phyloP scores from a whole-genome alignment of 2,888 invertebrate genomes.

The Autographa pulchrina region DNA sequence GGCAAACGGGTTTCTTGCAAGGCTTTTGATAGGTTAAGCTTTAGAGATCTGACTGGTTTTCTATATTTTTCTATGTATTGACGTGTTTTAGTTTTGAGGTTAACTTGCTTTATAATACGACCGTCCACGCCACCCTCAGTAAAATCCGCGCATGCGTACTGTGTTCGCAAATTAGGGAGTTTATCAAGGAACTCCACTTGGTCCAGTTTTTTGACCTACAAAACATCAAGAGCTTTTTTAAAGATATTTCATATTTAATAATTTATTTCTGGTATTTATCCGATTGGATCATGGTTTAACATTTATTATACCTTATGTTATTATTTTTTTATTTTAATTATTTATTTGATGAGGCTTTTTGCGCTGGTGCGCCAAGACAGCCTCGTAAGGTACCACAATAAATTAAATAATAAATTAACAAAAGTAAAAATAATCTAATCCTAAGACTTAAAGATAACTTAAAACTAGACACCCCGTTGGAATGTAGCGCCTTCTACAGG shows the following conservation, averaged over 20 bases:
- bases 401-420: too few species aligned
- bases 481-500: too few species aligned
- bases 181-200: slow-evolving; percentile 36
- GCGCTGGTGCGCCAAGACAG: too few species aligned
- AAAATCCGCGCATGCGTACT: slow-evolving; percentile 66
- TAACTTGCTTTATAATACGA: slow-evolving; percentile 33
- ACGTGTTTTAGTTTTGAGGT: slow-evolving; percentile 41
- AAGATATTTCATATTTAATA: background rate
- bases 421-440: too few species aligned
- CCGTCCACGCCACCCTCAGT: slow-evolving; percentile 56
- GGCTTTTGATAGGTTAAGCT: background rate
- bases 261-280: background rate
- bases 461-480: too few species aligned
- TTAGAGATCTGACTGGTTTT: background rate
- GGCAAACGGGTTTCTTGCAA: background rate
- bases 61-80: background rate
- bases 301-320: background rate
- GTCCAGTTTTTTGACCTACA: slow-evolving; percentile 11
- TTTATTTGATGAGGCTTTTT: too few species aligned
- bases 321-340: too few species aligned
- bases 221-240: too few species aligned
- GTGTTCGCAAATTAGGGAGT: slow-evolving; percentile 41
- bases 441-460: too few species aligned
- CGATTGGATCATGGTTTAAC: background rate
- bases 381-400: too few species aligned